Conservation (phyloP, 2,797 vertebrate species). For the Pseudomugil tenellus region DNA sequence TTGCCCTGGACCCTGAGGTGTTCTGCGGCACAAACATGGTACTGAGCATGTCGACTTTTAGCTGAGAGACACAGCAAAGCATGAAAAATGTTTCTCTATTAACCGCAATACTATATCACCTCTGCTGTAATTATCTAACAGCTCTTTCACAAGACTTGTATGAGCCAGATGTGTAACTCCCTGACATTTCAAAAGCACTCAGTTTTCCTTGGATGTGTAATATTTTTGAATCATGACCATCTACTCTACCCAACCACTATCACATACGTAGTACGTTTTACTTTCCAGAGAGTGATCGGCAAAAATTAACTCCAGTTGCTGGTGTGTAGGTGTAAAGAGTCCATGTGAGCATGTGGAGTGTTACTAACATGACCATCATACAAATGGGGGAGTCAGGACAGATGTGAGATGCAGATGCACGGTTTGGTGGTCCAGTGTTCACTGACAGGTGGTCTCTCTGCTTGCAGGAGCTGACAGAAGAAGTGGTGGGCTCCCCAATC, state of each 20-base stretch:
- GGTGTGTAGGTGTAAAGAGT: conserved; percentile 27
- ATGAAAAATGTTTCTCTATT: conserved; percentile 75
- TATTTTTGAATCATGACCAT: conserved; percentile 32
- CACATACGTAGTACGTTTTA: conserved; percentile 33
- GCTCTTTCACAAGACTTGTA: conserved; percentile 53
- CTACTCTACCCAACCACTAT: conserved; percentile 42
- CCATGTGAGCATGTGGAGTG: conserved; percentile 60
- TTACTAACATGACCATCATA: conserved; percentile 59
- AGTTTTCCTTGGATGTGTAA: conserved; percentile 36
- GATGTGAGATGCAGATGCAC: conserved; percentile 36
- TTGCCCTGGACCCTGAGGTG: conserved; percentile 82
- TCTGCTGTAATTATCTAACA: conserved; percentile 51
- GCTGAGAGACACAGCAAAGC: conserved; percentile 73
- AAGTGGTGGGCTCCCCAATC: conserved; percentile 94
- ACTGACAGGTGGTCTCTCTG: conserved; percentile 11
- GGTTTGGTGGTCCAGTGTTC: conserved; percentile 18
- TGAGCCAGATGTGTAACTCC: conserved; percentile 50
- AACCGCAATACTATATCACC: conserved; percentile 58
- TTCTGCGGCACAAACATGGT: conserved; percentile 82
- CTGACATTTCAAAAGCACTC: conserved; percentile 40
- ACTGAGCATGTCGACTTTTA: conserved; percentile 73
- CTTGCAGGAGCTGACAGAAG: conserved; percentile 89
- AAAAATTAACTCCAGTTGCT: conserved; percentile 62
- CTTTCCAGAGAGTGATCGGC: conserved; percentile 46
- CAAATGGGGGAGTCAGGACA: conserved; percentile 25